phyloP scores from a whole-genome alignment of 1,140 invertebrate genomes.

The Gryllus bimaculatus region DNA sequence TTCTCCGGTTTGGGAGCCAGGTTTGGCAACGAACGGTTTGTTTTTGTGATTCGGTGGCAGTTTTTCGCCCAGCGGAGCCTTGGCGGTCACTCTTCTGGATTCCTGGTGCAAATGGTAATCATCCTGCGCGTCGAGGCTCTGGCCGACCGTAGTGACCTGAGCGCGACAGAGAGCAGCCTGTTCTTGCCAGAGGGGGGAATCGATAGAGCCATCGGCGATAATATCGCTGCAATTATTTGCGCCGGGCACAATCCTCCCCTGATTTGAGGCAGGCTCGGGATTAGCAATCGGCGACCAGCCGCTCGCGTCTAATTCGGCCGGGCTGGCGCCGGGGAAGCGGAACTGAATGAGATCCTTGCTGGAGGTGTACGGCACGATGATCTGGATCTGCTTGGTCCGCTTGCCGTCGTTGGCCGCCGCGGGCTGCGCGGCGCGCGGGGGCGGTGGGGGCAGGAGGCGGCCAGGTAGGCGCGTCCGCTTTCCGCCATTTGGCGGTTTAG shows the following conservation, averaged over 20 bases:
- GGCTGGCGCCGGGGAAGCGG: not conserved
- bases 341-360: slow-evolving; percentile 19
- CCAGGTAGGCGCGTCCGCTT: not conserved
- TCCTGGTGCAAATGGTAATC: slow-evolving; percentile 22
- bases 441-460: slow-evolving; percentile 17
- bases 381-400: slow-evolving; percentile 24
- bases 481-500: not conserved
- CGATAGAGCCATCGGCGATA: slow-evolving; percentile 24
- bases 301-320: slow-evolving; percentile 21
- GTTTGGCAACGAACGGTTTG: not conserved
- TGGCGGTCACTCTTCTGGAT: slow-evolving; percentile 19
- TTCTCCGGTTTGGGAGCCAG: not conserved
- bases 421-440: not conserved
- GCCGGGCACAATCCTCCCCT: slow-evolving; percentile 40
- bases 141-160: slow-evolving; percentile 28
- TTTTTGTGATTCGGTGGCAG: not conserved
- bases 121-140: slow-evolving; percentile 17
- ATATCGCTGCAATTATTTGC: slow-evolving; percentile 18
- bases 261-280: slow-evolving; percentile 24
- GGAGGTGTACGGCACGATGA: slow-evolving; percentile 24
- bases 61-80: not conserved
- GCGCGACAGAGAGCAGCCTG: slow-evolving; percentile 24
- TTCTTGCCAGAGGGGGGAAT: slow-evolving; percentile 17
- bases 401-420: slow-evolving; percentile 7
- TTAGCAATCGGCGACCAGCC: slow-evolving; percentile 17